phyloP scores from a whole-genome alignment of 2,888 invertebrate genomes.

The Yponomeuta evonymella region DNA sequence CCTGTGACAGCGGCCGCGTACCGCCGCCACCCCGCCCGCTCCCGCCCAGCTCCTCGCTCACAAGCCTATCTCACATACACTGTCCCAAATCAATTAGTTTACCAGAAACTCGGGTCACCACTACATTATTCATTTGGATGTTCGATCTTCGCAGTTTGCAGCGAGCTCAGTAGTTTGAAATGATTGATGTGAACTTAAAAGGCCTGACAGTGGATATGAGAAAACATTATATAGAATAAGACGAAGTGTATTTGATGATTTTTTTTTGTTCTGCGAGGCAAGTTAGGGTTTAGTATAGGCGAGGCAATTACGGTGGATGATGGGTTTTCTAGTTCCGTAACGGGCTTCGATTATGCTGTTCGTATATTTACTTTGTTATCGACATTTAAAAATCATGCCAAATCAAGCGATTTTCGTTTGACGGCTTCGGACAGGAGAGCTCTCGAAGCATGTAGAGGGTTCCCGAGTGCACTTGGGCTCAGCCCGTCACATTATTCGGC shows the following conservation, averaged over 20 bases:
- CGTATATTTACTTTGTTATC: constrained; percentile 43
- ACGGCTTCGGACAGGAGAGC: constrained; percentile 50
- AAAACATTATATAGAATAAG: neutral
- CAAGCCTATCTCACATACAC: constrained; percentile 25
- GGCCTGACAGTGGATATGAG: neutral
- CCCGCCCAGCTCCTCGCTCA: constrained; percentile 19
- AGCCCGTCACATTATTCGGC: constrained; percentile 70
- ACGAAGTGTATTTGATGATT: neutral
- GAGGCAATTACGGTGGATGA: neutral
- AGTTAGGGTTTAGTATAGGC: neutral
- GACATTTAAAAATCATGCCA: constrained; percentile 72
- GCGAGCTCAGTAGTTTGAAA: neutral
- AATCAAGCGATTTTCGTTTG: constrained; percentile 71
- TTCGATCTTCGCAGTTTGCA: constrained; percentile 15
- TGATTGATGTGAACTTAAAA: neutral
- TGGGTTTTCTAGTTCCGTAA: neutral
- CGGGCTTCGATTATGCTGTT: neutral
- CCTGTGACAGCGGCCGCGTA: constrained; percentile 39
- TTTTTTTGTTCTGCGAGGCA: neutral
- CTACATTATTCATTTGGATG: constrained; percentile 36
- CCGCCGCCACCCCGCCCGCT: constrained; percentile 16
- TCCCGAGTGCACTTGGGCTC: constrained; percentile 54
- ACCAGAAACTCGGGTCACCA: constrained; percentile 23
- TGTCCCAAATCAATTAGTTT: constrained; percentile 38
- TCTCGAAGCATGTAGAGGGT: constrained; percentile 49